These are phyloP conservation scores for Andrena minutula DNA, from an alignment of 2,888 invertebrate species.

Conservation along the genomic window DNA sequence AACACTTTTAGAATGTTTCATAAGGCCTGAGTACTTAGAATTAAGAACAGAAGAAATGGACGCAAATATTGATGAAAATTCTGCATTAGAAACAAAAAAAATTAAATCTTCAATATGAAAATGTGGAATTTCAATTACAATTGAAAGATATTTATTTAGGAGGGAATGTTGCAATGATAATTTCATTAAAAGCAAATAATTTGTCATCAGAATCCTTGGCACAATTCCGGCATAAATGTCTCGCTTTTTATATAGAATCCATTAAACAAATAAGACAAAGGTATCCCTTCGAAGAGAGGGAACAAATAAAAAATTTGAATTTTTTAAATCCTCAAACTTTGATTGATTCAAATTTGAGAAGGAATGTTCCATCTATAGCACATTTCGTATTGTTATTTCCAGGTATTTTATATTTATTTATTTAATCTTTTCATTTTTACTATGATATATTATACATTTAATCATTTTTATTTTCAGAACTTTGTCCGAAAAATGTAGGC, in stretches of 20 bases:
- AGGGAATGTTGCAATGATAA: not conserved
- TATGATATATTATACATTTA: conserved; percentile 5
- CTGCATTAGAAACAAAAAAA: not conserved
- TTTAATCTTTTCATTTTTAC: not conserved
- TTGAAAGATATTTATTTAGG: conserved; percentile 5
- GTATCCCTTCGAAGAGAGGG: not conserved
- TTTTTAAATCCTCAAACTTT: not conserved
- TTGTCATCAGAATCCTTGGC: not conserved
- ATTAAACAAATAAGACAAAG: not conserved
- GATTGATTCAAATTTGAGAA: not conserved
- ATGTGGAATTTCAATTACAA: not conserved
- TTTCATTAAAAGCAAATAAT: not conserved
- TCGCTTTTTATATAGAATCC: not conserved
- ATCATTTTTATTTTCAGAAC: conserved; percentile 7
- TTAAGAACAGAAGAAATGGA: conserved; percentile 3
- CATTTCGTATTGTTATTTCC: not conserved
- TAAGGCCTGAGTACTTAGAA: not conserved
- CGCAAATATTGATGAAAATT: conserved; percentile 1
- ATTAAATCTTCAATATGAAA: not conserved
- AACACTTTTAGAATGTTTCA: conserved; percentile 1
- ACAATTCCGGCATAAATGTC: not conserved
- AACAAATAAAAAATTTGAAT: not conserved
- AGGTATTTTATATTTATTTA: conserved; percentile 6
- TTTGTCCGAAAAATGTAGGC: conserved; percentile 1
- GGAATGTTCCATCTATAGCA: not conserved